Conservation (phyloP, 2,113 vertebrate species). For the Hippocampus guttulatus region DNA sequence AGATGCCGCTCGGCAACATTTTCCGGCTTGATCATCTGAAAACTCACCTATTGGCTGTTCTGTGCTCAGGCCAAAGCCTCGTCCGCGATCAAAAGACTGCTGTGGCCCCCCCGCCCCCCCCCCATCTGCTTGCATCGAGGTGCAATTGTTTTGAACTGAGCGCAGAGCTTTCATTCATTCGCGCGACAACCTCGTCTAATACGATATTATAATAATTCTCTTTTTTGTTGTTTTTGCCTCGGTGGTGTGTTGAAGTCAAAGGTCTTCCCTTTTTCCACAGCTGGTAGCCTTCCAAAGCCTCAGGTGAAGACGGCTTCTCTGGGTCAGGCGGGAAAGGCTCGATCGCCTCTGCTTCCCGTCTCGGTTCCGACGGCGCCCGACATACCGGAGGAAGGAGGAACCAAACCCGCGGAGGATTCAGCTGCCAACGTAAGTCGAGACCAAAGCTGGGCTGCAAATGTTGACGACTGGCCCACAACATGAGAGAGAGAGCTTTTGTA, state of each 20-base stretch:
- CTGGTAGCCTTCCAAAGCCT: constrained; percentile 81
- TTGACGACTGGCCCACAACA: not conserved
- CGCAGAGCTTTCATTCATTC: too few species aligned
- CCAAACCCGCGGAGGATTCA: constrained; percentile 77
- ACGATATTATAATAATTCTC: too few species aligned
- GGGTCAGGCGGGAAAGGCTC: constrained; percentile 87
- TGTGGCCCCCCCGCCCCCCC: too few species aligned
- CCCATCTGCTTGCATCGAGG: too few species aligned
- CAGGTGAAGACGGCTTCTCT: constrained; percentile 92
- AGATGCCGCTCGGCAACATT: not conserved
- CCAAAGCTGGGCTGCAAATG: not conserved
- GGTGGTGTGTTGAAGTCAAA: not conserved
- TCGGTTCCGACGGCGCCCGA: constrained; percentile 91
- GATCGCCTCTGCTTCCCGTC: constrained; percentile 89
- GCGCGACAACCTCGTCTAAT: too few species aligned
- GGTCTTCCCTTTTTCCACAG: constrained; percentile 57
- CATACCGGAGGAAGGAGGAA: constrained; percentile 78
- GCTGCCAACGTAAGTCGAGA: constrained; percentile 79
- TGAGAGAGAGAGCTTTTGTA: too few species aligned
- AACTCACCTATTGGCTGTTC: too few species aligned
- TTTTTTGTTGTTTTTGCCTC: not conserved
- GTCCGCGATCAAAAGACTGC: too few species aligned
- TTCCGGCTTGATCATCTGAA: too few species aligned
- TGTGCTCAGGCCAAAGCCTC: too few species aligned
- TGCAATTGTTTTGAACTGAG: too few species aligned